Evolutionary conservation across 2,113 vertebrate species (phyloP).

Genomic region (Dromaius novaehollandiae): DNA sequence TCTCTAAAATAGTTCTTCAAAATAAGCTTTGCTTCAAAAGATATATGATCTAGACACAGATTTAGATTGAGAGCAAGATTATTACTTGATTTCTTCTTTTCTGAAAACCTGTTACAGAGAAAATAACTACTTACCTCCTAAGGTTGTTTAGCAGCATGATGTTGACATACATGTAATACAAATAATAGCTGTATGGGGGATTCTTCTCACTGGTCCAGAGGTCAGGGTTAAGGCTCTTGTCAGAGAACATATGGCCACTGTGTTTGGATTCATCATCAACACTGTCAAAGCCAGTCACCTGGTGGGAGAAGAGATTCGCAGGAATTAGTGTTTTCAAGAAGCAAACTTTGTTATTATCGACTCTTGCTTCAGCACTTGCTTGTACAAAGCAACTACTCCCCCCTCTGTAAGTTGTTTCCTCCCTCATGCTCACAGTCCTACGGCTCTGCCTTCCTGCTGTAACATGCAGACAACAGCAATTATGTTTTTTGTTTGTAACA

Average conservation of each 20-base stretch:
- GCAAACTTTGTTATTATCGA: not conserved
- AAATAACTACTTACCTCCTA: conserved; percentile 84
- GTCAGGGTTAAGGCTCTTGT: conserved; percentile 93
- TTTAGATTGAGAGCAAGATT: not conserved
- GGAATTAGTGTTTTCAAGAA: not conserved
- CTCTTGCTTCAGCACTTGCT: not conserved
- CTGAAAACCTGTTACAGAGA: not conserved
- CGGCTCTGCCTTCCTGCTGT: not conserved
- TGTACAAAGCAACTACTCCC: not conserved
- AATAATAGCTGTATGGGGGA: conserved; percentile 96
- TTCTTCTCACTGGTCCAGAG: conserved; percentile 90
- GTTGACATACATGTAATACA: conserved; percentile 98
- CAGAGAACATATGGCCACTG: conserved; percentile 95
- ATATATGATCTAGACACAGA: not conserved
- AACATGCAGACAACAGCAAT: not conserved
- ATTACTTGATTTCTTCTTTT: not conserved
- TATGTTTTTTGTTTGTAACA: not conserved
- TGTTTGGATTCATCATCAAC: conserved; percentile 99
- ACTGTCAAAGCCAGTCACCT: conserved; percentile 98
- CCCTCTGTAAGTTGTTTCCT: not conserved
- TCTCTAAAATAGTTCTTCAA: not conserved
- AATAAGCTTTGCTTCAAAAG: not conserved
- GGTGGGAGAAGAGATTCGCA: not conserved
- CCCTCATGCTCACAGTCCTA: not conserved
- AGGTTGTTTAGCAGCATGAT: conserved; percentile 99